Base-by-base conservation (phyloP, 2,797 vertebrate genomes). In the Thaleichthys pacificus region DNA sequence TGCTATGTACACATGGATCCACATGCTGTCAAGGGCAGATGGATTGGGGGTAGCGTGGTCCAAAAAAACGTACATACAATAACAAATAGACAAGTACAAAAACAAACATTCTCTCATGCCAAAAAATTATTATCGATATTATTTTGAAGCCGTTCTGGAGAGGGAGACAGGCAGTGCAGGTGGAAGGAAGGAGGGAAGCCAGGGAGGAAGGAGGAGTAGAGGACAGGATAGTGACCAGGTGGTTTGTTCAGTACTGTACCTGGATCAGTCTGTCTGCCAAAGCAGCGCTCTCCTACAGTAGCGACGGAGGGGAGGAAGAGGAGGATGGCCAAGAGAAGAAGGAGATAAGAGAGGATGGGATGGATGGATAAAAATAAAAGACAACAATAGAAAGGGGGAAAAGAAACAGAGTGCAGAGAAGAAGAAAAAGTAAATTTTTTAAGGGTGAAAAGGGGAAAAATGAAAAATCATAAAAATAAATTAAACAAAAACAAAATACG, bases 251-350 rank as follows among this genome's bases (percentile, higher is more conserved):
- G 74, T 93, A 95, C 94, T 85, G 88, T 98, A 98, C 97, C 96
- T 98, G 97, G 88, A 98, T 98, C 88, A 98, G 94, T 89, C 96
- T 96, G 94, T 98, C 97, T 93, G 97, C 97, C 91, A 98, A 93
- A 92, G 97, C 96, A 84, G 97, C 97, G 81, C 96, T 98, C 93
- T 98, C 97, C 97, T 98, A 94, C 86, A 92, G 89, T 22, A 83
- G 80, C 82, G 79, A 73, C 80, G 75, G 47, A 87, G 83, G 70
- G 49, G 76, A 85, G 79, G 80, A 77, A 85, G 80, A 86, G 76
- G 70, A 91, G 78, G 69, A 91, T 62, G 30, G 71, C 73, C 80
- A 86, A 82, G 82, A 83, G 87, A 89, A 86, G 61, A 74, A 85
- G 84, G 83, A 86, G 65, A 84, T 72, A 71, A 71, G 79, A 84